Conservation (phyloP, 1,140 invertebrate genomes). For the Drosophila burlai region DNA sequence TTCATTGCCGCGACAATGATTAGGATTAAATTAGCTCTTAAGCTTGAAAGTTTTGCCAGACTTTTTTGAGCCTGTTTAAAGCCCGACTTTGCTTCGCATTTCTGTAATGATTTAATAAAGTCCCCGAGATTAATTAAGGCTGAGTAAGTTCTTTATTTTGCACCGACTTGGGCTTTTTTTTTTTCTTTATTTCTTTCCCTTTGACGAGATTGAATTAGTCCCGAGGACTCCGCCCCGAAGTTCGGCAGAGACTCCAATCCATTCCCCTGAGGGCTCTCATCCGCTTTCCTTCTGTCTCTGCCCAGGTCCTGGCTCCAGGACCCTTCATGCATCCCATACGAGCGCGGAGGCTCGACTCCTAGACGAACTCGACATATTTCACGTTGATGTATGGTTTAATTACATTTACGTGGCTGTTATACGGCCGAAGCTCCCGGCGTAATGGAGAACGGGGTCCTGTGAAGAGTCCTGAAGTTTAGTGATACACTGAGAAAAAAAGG, state of each 20-base stretch:
- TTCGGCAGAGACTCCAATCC: slow-evolving; percentile 17
- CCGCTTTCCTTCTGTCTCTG: not conserved
- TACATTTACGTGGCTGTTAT: slow-evolving; percentile 80
- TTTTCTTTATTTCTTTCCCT: not conserved
- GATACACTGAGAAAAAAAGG: not conserved
- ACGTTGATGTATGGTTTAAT: slow-evolving; percentile 84
- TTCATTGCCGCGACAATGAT: not conserved
- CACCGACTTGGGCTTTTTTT: slow-evolving; percentile 10
- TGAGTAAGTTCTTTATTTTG: slow-evolving; percentile 40
- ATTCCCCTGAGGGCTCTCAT: not conserved
- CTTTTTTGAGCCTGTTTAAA: slow-evolving; percentile 7
- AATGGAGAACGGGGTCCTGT: slow-evolving; percentile 12
- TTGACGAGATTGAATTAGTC: slow-evolving; percentile 37
- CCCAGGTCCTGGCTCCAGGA: slow-evolving; percentile 11
- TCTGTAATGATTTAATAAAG: slow-evolving; percentile 42
- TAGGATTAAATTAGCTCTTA: slow-evolving; percentile 8
- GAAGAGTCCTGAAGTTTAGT: slow-evolving; percentile 2
- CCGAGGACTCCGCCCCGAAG: not conserved
- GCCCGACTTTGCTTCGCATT: slow-evolving; percentile 8
- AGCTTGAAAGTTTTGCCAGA: slow-evolving; percentile 5
- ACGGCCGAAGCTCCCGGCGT: slow-evolving; percentile 21
- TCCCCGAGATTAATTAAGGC: slow-evolving; percentile 33
- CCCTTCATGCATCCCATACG: slow-evolving; percentile 21
- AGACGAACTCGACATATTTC: slow-evolving; percentile 72
- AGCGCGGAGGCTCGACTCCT: slow-evolving; percentile 17